These are phyloP conservation scores for Zosterops lateralis DNA, from an alignment of 2,113 vertebrate genomes.

Conservation along the genomic window DNA sequence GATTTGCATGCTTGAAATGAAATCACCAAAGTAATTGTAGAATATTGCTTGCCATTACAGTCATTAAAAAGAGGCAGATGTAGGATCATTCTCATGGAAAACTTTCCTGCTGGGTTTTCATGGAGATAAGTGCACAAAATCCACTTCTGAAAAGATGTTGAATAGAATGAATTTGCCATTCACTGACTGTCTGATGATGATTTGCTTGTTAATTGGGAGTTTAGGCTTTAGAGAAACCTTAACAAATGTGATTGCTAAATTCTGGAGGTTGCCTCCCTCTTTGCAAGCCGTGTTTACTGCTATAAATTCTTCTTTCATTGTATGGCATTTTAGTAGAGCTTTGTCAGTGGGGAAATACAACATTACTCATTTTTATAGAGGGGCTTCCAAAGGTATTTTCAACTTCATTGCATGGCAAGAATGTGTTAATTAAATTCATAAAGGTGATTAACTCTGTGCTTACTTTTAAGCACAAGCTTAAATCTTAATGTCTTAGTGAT, in stretches of 20 bases:
- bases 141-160: conserved; percentile 80
- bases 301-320: conserved; percentile 71
- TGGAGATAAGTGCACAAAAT: conserved; percentile 81
- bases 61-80: conserved; percentile 81
- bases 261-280: conserved; percentile 69
- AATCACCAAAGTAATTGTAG: conserved; percentile 76
- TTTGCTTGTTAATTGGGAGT: conserved; percentile 82
- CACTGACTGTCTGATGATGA: conserved; percentile 80
- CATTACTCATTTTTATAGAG: conserved; percentile 9
- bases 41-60: conserved; percentile 78
- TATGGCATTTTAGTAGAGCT: not conserved
- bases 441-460: conserved; percentile 16
- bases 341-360: not conserved
- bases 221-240: conserved; percentile 78
- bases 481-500: not conserved
- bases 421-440: conserved; percentile 46
- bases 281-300: conserved; percentile 62
- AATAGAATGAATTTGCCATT: conserved; percentile 81
- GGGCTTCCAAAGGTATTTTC: conserved; percentile 25
- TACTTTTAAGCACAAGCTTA: conserved; percentile 24
- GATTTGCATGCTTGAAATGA: conserved; percentile 79
- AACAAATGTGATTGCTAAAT: conserved; percentile 80
- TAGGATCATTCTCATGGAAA: conserved; percentile 79
- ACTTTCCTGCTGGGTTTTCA: conserved; percentile 81
- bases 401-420: conserved; percentile 37